Evolutionary conservation across 2,888 invertebrate species (phyloP).

Genomic region (Papilio protenor): DNA sequence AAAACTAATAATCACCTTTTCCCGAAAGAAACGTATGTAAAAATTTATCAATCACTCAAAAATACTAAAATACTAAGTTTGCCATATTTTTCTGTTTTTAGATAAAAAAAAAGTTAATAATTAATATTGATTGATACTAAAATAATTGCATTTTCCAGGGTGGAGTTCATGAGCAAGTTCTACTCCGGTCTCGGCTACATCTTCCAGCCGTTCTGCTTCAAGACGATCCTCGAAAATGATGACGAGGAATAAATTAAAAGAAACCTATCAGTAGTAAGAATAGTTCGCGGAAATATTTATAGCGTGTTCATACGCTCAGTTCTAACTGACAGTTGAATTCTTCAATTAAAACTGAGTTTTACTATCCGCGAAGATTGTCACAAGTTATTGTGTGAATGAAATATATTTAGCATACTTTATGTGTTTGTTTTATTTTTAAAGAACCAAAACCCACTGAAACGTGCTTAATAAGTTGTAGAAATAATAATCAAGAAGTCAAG

Average conservation of each 20-base stretch:
- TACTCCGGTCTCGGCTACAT: slow-evolving; percentile 92
- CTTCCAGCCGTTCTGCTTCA: slow-evolving; percentile 94
- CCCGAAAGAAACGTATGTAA: no score
- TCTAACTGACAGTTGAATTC: no score
- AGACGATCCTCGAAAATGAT: slow-evolving; percentile 86
- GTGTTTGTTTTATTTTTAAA: slow-evolving; percentile 59
- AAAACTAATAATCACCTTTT: no score
- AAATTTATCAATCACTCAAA: no score
- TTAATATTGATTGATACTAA: not conserved
- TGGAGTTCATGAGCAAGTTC: slow-evolving; percentile 98
- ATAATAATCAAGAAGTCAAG: not conserved
- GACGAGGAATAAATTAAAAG: slow-evolving; percentile 68
- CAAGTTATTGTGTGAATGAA: slow-evolving; percentile 60
- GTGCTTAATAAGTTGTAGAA: not conserved
- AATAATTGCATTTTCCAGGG: slow-evolving; percentile 83
- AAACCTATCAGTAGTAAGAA: slow-evolving; percentile 52
- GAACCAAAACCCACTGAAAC: not conserved
- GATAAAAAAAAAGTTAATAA: no score
- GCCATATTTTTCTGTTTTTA: no score
- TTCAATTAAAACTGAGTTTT: no score
- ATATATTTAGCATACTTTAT: slow-evolving; percentile 71
- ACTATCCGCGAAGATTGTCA: slow-evolving; percentile 59
- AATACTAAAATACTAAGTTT: no score
- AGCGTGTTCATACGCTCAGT: slow-evolving; percentile 32
- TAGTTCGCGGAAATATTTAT: slow-evolving; percentile 67